These are phyloP conservation scores for Tauraco hartlaubi DNA, from an alignment of 2,797 vertebrate species.

Conservation along the genomic window DNA sequence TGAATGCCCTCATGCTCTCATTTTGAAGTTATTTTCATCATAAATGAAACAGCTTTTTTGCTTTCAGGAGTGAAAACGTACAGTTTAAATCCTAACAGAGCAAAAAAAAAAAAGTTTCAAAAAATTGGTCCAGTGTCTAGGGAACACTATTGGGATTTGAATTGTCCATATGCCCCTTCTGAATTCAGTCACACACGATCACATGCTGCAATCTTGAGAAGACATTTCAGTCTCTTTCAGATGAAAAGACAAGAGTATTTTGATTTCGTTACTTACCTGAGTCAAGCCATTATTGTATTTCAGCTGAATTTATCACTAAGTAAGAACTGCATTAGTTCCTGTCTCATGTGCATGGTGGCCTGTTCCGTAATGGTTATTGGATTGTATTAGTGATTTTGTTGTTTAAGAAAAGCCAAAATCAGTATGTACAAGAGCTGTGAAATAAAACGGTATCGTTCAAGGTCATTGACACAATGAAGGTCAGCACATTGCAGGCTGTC, in stretches of 20 bases:
- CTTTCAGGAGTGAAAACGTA: neutral
- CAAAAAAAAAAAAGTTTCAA: neutral
- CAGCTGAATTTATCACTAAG: neutral
- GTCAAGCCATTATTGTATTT: neutral
- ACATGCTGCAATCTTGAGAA: neutral
- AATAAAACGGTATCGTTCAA: neutral
- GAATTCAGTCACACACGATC: neutral
- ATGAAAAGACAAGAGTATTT: neutral
- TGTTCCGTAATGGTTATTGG: neutral
- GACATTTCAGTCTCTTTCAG: neutral
- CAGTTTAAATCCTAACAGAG: neutral
- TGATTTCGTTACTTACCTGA: neutral
- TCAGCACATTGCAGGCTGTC: neutral
- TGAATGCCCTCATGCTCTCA: fast-evolving
- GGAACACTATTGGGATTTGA: neutral
- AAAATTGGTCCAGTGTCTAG: neutral
- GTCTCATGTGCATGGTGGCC: neutral
- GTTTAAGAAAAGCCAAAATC: neutral
- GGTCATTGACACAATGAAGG: neutral
- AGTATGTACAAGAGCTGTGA: neutral
- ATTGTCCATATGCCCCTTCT: neutral
- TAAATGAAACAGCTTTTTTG: neutral
- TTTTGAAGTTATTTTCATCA: neutral
- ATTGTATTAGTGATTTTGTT: neutral
- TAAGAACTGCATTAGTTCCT: neutral